A percentile compares a stretch with the other conserved stretches of the same genome.
These are phyloP conservation scores for Pogonophryne albipinna DNA, from an alignment of 2,797 vertebrate species.

Conservation along the genomic window DNA sequence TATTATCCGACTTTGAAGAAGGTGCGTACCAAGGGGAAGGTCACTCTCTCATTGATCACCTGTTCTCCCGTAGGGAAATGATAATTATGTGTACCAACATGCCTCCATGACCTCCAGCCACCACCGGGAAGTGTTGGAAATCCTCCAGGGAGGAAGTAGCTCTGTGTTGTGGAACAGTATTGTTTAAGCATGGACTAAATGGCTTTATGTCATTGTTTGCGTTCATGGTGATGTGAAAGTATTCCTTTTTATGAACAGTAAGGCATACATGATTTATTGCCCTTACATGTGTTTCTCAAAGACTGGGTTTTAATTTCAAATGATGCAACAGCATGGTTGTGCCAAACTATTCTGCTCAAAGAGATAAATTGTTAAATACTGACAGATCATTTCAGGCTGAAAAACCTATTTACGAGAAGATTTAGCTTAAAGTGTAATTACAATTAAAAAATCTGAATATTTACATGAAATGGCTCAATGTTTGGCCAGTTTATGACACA, in stretches of 20 bases:
- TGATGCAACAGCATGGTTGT: background rate
- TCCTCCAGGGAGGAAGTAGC: constrained; percentile 13
- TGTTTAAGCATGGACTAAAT: constrained; percentile 20
- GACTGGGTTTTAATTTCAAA: background rate
- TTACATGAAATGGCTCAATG: background rate
- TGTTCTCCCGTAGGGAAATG: constrained; percentile 58
- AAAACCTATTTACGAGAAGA: background rate
- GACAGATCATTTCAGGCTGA: too few relatives aligned
- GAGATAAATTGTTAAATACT: background rate
- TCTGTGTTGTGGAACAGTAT: constrained; percentile 7
- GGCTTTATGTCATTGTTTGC: constrained; percentile 5
- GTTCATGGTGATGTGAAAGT: constrained; percentile 1
- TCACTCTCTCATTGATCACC: constrained; percentile 77
- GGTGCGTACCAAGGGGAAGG: constrained; percentile 68
- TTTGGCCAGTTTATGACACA: background rate
- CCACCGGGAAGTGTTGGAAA: constrained; percentile 19
- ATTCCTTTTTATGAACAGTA: background rate
- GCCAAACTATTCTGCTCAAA: background rate
- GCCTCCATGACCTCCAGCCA: constrained; percentile 61
- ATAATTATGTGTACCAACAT: constrained; percentile 70
- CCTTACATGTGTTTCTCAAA: background rate
- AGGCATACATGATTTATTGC: background rate
- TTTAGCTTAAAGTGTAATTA: background rate
- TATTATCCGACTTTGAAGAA: constrained; percentile 74
- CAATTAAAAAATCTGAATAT: constrained; percentile 4